Conservation (phyloP, 1,140 invertebrate genomes). For the Venturia canescens region DNA sequence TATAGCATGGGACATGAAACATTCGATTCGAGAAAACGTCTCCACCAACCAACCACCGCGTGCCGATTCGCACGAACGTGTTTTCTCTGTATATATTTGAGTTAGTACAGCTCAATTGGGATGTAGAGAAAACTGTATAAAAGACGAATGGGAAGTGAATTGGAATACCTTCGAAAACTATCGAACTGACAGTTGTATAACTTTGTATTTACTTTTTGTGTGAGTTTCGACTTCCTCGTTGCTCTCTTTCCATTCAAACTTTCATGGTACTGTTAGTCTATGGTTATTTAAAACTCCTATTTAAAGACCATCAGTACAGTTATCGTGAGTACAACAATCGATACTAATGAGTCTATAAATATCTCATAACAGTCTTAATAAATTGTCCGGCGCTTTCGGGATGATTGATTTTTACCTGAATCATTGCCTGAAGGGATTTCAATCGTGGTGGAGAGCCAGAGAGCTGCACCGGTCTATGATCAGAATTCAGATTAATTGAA, state of each 20-base stretch:
- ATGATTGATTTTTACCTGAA: no score
- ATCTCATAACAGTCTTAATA: no score
- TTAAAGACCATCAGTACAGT: neutral
- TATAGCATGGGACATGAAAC: neutral
- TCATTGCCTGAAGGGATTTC: no score
- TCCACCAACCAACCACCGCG: neutral
- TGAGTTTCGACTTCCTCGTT: neutral
- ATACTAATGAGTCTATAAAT: neutral
- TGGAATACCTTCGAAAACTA: neutral
- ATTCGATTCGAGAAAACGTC: constrained; percentile 7
- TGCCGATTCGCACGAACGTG: neutral
- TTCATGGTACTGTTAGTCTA: neutral
- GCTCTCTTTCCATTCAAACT: neutral
- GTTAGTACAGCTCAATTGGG: neutral
- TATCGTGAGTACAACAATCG: neutral
- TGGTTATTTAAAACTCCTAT: neutral
- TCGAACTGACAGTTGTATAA: neutral
- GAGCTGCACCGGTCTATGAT: no score
- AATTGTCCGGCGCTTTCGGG: no score
- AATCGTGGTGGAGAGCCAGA: no score
- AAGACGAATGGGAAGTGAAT: neutral
- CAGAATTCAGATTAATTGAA: no score
- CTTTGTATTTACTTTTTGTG: neutral
- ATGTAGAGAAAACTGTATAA: neutral
- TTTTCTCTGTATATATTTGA: neutral